Percentiles rank a stretch among this genome's conserved stretches.
Conservation (phyloP, 2,888 invertebrate species). For the Ariolimax columbianus region DNA sequence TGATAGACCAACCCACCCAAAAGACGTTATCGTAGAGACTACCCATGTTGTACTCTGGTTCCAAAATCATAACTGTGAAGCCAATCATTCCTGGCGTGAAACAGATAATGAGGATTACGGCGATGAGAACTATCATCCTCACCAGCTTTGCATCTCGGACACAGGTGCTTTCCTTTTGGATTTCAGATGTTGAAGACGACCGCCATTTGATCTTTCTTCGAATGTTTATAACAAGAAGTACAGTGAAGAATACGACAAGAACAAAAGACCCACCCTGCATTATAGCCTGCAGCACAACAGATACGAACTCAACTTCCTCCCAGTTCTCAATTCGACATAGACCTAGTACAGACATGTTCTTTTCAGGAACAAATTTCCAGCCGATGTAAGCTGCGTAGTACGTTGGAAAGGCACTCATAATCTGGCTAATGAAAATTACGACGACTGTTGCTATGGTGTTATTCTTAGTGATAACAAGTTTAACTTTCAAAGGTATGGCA, state of each 20-base stretch:
- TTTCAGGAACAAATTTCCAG: slow-evolving; percentile 5
- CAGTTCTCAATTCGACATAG: neutral
- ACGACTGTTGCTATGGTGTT: neutral
- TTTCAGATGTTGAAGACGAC: neutral
- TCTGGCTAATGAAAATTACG: neutral
- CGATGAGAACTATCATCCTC: neutral
- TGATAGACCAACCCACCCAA: neutral
- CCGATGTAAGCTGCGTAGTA: slow-evolving; percentile 7
- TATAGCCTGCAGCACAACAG: slow-evolving; percentile 6
- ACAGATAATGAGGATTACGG: slow-evolving; percentile 23
- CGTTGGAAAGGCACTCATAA: neutral
- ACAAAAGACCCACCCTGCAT: slow-evolving; percentile 1
- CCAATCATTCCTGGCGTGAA: slow-evolving; percentile 29
- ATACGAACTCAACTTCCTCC: neutral
- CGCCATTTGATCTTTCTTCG: slow-evolving; percentile 24
- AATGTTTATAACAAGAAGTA: neutral
- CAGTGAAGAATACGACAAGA: neutral
- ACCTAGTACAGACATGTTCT: slow-evolving; percentile 23
- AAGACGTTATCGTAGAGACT: neutral
- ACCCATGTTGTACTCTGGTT: slow-evolving; percentile 4
- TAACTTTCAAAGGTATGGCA: slow-evolving; percentile 22
- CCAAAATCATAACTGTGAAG: neutral
- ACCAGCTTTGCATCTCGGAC: neutral
- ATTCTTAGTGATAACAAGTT: slow-evolving; percentile 15
- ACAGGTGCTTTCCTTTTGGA: neutral